Percentiles rank a stretch among this genome's conserved stretches.
These are phyloP conservation scores for Sternotherus odoratus DNA, from an alignment of 2,797 vertebrate genomes.

Conservation along the genomic window DNA sequence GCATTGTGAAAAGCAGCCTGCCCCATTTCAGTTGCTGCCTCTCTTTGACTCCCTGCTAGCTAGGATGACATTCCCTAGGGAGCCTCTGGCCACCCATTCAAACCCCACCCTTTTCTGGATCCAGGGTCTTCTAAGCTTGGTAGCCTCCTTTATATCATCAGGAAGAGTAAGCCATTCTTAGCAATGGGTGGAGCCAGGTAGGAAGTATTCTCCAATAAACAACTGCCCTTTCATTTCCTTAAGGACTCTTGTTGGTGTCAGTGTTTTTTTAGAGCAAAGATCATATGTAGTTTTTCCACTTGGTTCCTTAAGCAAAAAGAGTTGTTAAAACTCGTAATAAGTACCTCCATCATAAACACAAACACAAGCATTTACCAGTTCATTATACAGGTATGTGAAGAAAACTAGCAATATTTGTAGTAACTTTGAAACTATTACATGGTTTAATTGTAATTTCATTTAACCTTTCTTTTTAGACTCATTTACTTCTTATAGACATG, in stretches of 20 bases:
- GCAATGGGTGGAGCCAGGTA: not conserved
- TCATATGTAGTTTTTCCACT: conserved; percentile 29
- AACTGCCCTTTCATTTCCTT: conserved; percentile 8
- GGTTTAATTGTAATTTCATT: not conserved
- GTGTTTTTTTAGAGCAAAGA: too few relatives aligned
- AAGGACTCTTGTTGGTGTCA: conserved; percentile 25
- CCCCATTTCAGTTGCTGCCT: not conserved
- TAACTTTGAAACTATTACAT: not conserved
- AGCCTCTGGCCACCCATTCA: not conserved
- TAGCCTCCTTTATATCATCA: not conserved
- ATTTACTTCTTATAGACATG: not conserved
- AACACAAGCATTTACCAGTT: not conserved
- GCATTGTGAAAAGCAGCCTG: not conserved
- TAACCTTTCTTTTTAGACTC: not conserved
- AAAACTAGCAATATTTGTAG: not conserved
- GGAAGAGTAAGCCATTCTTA: not conserved
- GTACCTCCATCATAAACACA: conserved; percentile 42
- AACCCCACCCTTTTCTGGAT: not conserved
- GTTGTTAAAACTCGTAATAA: not conserved
- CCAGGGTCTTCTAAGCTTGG: not conserved
- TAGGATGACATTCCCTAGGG: not conserved
- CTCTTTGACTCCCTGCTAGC: not conserved
- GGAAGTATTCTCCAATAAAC: not conserved
- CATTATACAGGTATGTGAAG: not conserved
- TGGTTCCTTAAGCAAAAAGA: not conserved